phyloP scores from a whole-genome alignment of 1,140 invertebrate genomes.

The Plectrocnemia conspersa region DNA sequence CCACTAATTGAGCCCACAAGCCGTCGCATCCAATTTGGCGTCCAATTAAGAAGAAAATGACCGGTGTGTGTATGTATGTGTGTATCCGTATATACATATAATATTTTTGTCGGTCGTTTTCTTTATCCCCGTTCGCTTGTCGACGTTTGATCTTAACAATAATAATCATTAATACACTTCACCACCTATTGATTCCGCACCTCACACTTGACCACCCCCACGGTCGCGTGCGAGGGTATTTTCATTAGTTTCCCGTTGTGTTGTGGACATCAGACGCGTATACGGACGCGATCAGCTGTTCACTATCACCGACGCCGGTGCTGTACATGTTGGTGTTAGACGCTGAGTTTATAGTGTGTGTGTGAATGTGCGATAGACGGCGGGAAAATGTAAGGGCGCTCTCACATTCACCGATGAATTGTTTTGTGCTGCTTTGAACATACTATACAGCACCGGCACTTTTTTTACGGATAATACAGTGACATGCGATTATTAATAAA shows the following conservation, averaged over 20 bases:
- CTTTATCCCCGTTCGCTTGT: slow-evolving; percentile 4
- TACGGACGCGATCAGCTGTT: slow-evolving; percentile 31
- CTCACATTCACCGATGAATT: slow-evolving; percentile 1
- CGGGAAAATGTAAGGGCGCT: slow-evolving; percentile 10
- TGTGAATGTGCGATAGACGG: slow-evolving; percentile 13
- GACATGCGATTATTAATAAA: too few species aligned
- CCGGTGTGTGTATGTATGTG: not conserved
- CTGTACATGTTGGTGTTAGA: too few species aligned
- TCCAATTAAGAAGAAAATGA: slow-evolving; percentile 3
- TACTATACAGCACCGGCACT: too few species aligned
- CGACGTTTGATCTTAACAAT: slow-evolving; percentile 30
- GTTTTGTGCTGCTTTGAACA: too few species aligned
- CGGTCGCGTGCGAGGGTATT: not conserved
- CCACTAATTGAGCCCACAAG: too few species aligned
- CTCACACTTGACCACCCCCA: slow-evolving; percentile 31
- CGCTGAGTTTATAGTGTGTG: too few species aligned
- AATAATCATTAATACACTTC: slow-evolving; percentile 36
- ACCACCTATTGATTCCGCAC: slow-evolving; percentile 31
- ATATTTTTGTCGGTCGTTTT: not conserved
- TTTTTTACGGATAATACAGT: too few species aligned
- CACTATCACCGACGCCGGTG: slow-evolving; percentile 14
- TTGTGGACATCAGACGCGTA: slow-evolving; percentile 5
- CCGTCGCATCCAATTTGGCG: not conserved
- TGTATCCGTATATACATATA: not conserved
- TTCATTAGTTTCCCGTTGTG: slow-evolving; percentile 12